Base-by-base conservation (phyloP, 1,140 invertebrate genomes). In the Camponotus vicinus region DNA sequence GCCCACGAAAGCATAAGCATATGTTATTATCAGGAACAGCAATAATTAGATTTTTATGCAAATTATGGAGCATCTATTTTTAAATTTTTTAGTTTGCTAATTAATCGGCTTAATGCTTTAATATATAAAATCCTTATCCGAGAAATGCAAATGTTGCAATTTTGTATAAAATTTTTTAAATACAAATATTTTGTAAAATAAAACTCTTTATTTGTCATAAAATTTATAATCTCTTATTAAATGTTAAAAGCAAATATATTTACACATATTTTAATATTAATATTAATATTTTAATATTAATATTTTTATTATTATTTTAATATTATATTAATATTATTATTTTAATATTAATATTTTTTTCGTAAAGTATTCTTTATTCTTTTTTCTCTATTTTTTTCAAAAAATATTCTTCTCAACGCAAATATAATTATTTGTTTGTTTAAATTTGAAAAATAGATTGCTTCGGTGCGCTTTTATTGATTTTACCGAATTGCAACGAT, bases 31-130 rank as follows among this genome's bases (percentile, higher is more conserved):
- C 55, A 27, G 34, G 5, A 11, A 34, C 55, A 2, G 55, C 21
- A 83, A 49, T 83, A 75, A 83, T 73, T 57, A 32, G 67, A 83
- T 27, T n/a, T 42, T 40, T 34, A 63, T 73, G 63, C 42, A 83
- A 42, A 61, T 37, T 32, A 49, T 63, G 18, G 5, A 83, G 73
- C 40, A 75, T 73, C n/a, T 11, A 75, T 49, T 27, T 8, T 32
- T 32, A 11, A 18, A 11, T 82, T 71, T 52, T 18, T 52, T 34
- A 49, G 34, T 61, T 63, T 37, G 27, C n/a, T 7, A 27, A 15
- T 45, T 45, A 45, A 11, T 42, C 8, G 27, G 27, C 1, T 40
- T 76, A 76, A 76, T 76, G 34, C 21, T 11, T 49, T 49, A 15
- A 49, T 49, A 45, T 13, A 49, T 49, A 15, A 49, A 49, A 2